These are phyloP conservation scores for Pomacea maculata DNA, from an alignment of 1,140 invertebrate genomes.

Conservation along the genomic window DNA sequence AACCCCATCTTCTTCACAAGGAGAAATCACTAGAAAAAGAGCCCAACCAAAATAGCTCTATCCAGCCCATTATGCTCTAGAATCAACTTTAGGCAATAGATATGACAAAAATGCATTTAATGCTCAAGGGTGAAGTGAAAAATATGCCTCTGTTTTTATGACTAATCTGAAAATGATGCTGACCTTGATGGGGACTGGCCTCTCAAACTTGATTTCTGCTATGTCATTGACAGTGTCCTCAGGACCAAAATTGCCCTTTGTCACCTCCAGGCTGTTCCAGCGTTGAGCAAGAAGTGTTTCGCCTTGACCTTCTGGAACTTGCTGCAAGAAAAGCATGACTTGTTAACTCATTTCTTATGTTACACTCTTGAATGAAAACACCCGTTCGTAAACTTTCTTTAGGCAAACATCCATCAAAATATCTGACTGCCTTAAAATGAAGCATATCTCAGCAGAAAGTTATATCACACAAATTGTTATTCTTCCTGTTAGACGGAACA, in stretches of 20 bases:
- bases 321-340: conserved; percentile 24
- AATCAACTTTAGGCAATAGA: no score
- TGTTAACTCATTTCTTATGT: neutral
- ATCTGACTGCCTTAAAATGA: no score
- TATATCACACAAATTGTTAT: no score
- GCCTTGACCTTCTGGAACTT: conserved; percentile 37
- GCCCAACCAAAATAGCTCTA: neutral
- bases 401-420: neutral
- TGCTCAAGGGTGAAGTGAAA: no score
- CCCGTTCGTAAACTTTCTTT: neutral
- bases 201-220: conserved; percentile 90
- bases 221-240: conserved; percentile 79
- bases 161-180: neutral
- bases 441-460: no score
- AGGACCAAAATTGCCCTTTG: conserved; percentile 77
- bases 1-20: neutral
- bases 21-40: neutral
- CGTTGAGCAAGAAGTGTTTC: conserved; percentile 60
- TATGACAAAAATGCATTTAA: no score
- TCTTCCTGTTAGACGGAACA: no score
- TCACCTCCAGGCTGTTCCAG: conserved; percentile 81
- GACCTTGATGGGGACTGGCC: conserved; percentile 85
- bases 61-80: neutral
- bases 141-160: no score
- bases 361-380: neutral